These are phyloP conservation scores for Henricia sp. DNA, from an alignment of 53 echinoderm and acorn worm species.

Conservation along the genomic window DNA sequence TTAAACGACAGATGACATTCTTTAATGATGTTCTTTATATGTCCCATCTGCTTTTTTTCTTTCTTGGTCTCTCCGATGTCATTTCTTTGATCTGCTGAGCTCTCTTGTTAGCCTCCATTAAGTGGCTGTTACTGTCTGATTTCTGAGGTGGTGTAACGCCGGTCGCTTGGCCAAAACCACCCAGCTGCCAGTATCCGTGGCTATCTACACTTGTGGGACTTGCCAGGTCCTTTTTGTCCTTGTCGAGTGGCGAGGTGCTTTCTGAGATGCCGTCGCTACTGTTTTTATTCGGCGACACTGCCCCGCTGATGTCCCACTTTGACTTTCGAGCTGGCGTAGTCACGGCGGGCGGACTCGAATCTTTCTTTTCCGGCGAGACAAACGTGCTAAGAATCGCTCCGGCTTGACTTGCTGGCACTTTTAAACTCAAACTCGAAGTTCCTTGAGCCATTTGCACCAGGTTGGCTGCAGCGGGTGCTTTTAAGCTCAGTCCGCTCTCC, in stretches of 20 bases:
- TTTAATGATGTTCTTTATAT: conserved; percentile 15
- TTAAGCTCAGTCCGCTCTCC: conserved; percentile 15
- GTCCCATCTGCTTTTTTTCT: conserved; percentile 74
- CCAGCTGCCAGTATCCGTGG: conserved; percentile 54
- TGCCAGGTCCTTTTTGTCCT: background rate
- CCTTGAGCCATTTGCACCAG: background rate
- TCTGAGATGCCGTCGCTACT: background rate
- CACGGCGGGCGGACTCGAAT: background rate
- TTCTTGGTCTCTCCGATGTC: conserved; percentile 16
- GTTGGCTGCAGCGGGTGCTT: background rate
- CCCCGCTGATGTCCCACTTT: conserved; percentile 36
- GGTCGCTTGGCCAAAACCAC: background rate
- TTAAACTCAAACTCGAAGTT: background rate
- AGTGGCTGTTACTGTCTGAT: background rate
- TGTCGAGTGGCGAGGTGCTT: background rate
- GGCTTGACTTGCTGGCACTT: background rate
- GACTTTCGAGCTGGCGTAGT: conserved; percentile 1
- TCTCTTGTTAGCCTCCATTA: conserved; percentile 20
- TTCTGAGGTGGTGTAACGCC: background rate
- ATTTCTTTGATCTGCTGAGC: conserved; percentile 21
- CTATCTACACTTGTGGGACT: conserved; percentile 15
- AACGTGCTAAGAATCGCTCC: conserved; percentile 1
- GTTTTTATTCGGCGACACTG: background rate
- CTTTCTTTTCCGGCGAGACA: background rate
- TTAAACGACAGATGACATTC: too few relatives aligned